A percentile compares a stretch with the other conserved stretches of the same genome.
Evolutionary conservation across 2,888 invertebrate species (phyloP).

Genomic region (Escarpia spicata): DNA sequence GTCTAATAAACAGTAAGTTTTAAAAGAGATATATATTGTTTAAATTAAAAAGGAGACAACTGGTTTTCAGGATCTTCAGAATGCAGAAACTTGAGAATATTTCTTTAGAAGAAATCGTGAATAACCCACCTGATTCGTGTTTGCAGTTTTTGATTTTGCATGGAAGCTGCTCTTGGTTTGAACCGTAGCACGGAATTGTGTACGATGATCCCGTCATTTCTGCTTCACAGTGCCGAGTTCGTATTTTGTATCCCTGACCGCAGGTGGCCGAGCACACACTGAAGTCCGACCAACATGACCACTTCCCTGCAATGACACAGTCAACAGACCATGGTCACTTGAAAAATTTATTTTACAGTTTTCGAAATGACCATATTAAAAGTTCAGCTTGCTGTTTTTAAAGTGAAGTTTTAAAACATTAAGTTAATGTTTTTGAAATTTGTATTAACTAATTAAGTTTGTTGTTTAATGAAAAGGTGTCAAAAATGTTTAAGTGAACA

Average conservation of each 20-base stretch:
- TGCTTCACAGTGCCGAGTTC: constrained; percentile 28
- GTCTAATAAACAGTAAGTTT: neutral
- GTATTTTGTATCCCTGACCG: constrained; percentile 24
- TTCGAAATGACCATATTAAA: too few species aligned
- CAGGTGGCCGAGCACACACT: constrained; percentile 32
- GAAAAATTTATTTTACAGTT: too few species aligned
- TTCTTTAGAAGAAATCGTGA: neutral
- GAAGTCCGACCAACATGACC: constrained; percentile 38
- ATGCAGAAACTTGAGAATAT: neutral
- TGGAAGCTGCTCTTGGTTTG: constrained; percentile 19
- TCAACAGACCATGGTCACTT: neutral
- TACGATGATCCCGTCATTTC: constrained; percentile 18
- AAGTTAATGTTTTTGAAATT: too few species aligned
- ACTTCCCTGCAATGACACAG: constrained; percentile 25
- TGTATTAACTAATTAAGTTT: too few species aligned
- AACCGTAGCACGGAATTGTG: constrained; percentile 24
- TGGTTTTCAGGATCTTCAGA: neutral
- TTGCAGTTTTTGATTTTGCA: neutral
- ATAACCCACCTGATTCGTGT: neutral
- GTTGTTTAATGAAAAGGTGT: too few species aligned
- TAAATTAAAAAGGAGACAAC: neutral
- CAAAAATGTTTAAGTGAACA: too few species aligned
- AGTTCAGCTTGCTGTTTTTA: too few species aligned
- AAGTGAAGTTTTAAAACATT: too few species aligned
- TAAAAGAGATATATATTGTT: neutral